A percentile compares a stretch with the other conserved stretches of the same genome.
These are phyloP conservation scores for Mesorhabditis spiculigera DNA, from an alignment of 2,888 invertebrate genomes.

Conservation along the genomic window DNA sequence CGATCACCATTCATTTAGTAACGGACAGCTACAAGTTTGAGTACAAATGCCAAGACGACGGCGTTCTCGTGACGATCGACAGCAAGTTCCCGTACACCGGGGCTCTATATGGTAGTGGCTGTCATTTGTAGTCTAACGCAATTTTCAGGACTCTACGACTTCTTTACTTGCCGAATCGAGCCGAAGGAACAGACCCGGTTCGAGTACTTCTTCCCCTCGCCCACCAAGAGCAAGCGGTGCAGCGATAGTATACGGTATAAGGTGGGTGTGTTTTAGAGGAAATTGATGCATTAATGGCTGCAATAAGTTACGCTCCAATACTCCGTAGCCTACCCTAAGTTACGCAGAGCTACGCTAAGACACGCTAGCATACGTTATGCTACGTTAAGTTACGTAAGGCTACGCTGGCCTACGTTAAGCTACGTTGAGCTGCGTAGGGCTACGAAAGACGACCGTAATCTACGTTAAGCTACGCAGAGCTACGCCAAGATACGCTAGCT, in stretches of 20 bases:
- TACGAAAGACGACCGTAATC: too few relatives aligned
- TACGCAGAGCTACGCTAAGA: too few relatives aligned
- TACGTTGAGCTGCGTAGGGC: too few relatives aligned
- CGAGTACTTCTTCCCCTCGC: constrained; percentile 55
- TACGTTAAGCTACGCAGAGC: not conserved
- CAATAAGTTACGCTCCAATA: too few relatives aligned
- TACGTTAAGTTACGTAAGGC: too few relatives aligned
- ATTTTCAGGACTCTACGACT: constrained; percentile 53
- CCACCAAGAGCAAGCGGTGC: constrained; percentile 54
- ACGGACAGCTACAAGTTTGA: constrained; percentile 54
- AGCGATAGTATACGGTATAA: constrained; percentile 55
- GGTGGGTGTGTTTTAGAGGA: constrained; percentile 19
- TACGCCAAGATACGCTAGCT: too few relatives aligned
- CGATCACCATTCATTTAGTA: constrained; percentile 27
- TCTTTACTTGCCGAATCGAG: constrained; percentile 57
- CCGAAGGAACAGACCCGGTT: constrained; percentile 51
- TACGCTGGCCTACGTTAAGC: too few relatives aligned
- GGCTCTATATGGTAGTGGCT: constrained; percentile 47
- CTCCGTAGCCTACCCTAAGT: too few relatives aligned
- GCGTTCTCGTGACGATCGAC: constrained; percentile 49
- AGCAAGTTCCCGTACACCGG: constrained; percentile 55
- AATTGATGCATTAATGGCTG: not conserved
- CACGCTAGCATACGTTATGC: too few relatives aligned
- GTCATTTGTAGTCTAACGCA: not conserved
- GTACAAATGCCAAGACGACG: constrained; percentile 50